phyloP scores from a whole-genome alignment of 2,888 invertebrate species.

The Bugula neritina region DNA sequence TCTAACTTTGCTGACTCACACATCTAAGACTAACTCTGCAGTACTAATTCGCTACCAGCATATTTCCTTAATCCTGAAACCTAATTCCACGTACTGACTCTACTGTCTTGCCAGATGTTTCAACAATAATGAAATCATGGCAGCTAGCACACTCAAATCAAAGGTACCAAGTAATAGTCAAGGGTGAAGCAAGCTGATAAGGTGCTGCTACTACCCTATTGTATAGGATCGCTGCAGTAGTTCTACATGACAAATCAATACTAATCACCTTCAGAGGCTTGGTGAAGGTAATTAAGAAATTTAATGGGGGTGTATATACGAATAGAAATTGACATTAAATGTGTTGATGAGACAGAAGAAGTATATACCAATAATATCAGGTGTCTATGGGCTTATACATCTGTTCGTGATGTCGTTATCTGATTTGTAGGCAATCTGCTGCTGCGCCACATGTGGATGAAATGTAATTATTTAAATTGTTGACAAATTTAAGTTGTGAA shows the following conservation, averaged over 20 bases:
- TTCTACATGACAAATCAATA: neutral
- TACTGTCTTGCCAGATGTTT: neutral
- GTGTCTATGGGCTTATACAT: neutral
- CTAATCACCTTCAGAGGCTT: neutral
- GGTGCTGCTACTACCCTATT: too few species aligned
- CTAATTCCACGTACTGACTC: too few species aligned
- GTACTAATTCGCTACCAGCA: too few species aligned
- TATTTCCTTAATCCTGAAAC: too few species aligned
- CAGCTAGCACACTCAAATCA: too few species aligned
- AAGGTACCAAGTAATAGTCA: too few species aligned
- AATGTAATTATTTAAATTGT: constrained; percentile 13
- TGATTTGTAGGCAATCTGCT: neutral
- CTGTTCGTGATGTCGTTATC: neutral
- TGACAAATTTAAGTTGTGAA: neutral
- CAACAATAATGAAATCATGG: neutral
- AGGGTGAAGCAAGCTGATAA: too few species aligned
- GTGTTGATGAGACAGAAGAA: neutral
- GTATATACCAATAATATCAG: neutral
- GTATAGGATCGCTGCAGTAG: too few species aligned
- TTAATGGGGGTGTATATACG: constrained; percentile 2
- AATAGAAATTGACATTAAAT: neutral
- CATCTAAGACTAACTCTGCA: too few species aligned
- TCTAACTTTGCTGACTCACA: too few species aligned
- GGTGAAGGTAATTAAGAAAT: constrained; percentile 23
- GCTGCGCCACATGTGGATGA: constrained; percentile 22